Evolutionary conservation across 2,888 invertebrate genomes (phyloP).

Genomic region (Xestobium rufovillosum): DNA sequence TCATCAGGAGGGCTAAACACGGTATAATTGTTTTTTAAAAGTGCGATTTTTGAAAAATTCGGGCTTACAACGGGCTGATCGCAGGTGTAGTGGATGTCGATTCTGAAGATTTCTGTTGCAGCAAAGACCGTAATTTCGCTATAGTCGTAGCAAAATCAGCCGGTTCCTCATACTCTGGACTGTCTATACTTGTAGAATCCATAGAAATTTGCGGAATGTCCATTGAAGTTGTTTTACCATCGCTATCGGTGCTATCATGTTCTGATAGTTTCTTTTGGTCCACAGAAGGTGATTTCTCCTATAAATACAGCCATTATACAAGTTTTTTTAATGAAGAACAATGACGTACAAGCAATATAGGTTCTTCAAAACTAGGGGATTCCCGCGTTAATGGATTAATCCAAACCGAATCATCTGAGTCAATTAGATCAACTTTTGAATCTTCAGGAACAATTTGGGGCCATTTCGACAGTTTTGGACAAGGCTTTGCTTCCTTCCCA

Average conservation of each 20-base stretch:
- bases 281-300: constrained; percentile 19
- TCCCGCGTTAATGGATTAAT: constrained; percentile 37
- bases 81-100: constrained; percentile 39
- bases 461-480: not conserved
- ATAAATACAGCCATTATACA: constrained; percentile 10
- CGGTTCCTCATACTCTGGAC: constrained; percentile 60
- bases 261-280: not conserved
- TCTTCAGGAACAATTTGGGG: not conserved
- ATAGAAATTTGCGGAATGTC: constrained; percentile 23
- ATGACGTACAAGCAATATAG: not conserved
- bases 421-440: constrained; percentile 17
- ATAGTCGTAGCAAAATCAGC: constrained; percentile 67
- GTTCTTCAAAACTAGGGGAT: constrained; percentile 18
- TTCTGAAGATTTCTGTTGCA: constrained; percentile 51
- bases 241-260: constrained; percentile 4
- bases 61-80: constrained; percentile 40
- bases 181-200: constrained; percentile 26
- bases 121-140: constrained; percentile 57
- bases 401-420: constrained; percentile 35
- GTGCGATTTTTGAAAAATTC: not conserved
- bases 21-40: not conserved
- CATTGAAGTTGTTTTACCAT: constrained; percentile 3
- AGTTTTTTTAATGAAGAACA: too few relatives aligned
- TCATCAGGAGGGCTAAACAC: constrained; percentile 23
- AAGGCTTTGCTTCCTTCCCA: constrained; percentile 16